Conservation (phyloP, 2,797 vertebrate species). For the Pangasius larnaudii region DNA sequence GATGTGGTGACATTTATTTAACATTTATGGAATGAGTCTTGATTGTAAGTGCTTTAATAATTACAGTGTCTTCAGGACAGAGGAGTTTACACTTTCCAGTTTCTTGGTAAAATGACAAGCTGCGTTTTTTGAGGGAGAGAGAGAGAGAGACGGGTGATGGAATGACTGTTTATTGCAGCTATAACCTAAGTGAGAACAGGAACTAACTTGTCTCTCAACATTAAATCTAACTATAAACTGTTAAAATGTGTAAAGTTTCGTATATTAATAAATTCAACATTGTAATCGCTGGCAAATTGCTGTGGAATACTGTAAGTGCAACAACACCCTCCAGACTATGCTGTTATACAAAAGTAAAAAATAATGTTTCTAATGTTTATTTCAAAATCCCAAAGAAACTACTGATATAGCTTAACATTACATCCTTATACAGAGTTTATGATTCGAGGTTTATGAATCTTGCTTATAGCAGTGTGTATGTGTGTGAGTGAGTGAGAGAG, state of each 20-base stretch:
- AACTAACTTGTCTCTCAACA: background rate
- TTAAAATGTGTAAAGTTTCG: background rate
- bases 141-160: background rate
- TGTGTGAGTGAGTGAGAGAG: background rate
- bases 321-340: background rate
- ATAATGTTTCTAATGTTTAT: background rate
- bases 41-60: background rate
- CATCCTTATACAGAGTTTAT: background rate
- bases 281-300: background rate
- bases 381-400: background rate
- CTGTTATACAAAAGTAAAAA: background rate
- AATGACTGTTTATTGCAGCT: background rate
- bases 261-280: background rate
- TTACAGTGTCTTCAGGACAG: background rate
- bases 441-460: background rate
- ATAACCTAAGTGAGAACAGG: background rate
- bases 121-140: background rate
- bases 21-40: background rate
- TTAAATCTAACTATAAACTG: background rate
- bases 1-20: background rate
- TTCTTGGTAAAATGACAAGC: background rate
- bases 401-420: background rate
- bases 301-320: background rate
- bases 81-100: background rate
- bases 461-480: background rate